Conservation (phyloP, 1,140 invertebrate species). For the Probaryconus sp. region DNA sequence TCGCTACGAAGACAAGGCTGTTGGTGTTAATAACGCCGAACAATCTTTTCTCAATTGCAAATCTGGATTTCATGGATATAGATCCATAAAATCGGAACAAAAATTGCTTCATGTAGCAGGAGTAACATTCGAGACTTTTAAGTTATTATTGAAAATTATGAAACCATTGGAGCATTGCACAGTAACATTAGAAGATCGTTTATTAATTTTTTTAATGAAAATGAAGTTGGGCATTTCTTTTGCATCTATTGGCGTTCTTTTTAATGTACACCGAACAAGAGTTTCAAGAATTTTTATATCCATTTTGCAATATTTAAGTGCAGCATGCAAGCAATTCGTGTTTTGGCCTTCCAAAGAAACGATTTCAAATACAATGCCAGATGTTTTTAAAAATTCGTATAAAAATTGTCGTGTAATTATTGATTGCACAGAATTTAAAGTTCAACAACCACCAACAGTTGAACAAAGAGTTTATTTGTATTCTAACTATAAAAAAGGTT, state of each 20-base stretch:
- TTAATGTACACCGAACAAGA: constrained; percentile 46
- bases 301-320: neutral
- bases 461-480: constrained; percentile 10
- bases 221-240: constrained; percentile 65
- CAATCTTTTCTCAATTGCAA: no score
- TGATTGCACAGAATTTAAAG: constrained; percentile 11
- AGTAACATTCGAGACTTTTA: constrained; percentile 20
- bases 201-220: constrained; percentile 57
- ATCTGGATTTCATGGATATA: constrained; percentile 26
- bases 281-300: constrained; percentile 5
- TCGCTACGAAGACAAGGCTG: no score
- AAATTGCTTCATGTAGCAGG: constrained; percentile 22
- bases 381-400: constrained; percentile 4
- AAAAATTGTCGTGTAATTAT: constrained; percentile 13
- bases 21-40: neutral
- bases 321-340: neutral
- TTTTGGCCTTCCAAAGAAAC: neutral
- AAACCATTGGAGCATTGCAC: neutral
- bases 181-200: constrained; percentile 28
- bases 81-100: constrained; percentile 21
- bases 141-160: constrained; percentile 17
- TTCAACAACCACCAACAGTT: constrained; percentile 22
- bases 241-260: constrained; percentile 59
- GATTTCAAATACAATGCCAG: neutral
- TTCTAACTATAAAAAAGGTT: constrained; percentile 14